These are phyloP conservation scores for Sepiola atlantica DNA, from an alignment of 2,888 invertebrate genomes.

Conservation along the genomic window DNA sequence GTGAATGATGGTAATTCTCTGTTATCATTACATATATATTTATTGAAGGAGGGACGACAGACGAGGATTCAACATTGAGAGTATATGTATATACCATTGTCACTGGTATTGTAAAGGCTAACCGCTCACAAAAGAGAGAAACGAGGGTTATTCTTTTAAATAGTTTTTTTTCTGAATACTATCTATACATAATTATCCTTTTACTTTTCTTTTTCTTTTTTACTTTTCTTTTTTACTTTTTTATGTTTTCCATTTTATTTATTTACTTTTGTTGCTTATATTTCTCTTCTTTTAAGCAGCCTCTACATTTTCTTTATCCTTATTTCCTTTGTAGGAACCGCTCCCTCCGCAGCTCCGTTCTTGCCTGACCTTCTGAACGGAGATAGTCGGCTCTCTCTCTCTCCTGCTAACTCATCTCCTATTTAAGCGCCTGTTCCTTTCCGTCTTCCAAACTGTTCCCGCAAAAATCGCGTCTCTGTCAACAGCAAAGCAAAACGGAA, in stretches of 20 bases:
- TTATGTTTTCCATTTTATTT: neutral
- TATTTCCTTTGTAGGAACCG: neutral
- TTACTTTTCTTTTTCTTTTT: too few species aligned
- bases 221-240: neutral
- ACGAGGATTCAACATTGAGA: too few species aligned
- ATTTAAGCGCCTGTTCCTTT: neutral
- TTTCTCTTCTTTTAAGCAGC: neutral
- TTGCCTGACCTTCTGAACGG: constrained; percentile 1
- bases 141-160: too few species aligned
- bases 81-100: too few species aligned
- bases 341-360: neutral
- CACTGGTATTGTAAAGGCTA: too few species aligned
- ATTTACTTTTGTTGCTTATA: neutral
- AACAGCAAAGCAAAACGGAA: neutral
- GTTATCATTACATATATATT: too few species aligned
- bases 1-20: too few species aligned
- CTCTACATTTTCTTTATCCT: neutral
- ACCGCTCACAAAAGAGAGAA: too few species aligned
- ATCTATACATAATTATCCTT: too few species aligned
- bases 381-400: neutral
- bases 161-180: too few species aligned
- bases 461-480: neutral
- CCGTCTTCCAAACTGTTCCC: neutral
- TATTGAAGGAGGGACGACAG: too few species aligned
- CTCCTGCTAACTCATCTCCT: neutral